Conservation (phyloP, 2,113 vertebrate species). For the Bombycilla garrulus region DNA sequence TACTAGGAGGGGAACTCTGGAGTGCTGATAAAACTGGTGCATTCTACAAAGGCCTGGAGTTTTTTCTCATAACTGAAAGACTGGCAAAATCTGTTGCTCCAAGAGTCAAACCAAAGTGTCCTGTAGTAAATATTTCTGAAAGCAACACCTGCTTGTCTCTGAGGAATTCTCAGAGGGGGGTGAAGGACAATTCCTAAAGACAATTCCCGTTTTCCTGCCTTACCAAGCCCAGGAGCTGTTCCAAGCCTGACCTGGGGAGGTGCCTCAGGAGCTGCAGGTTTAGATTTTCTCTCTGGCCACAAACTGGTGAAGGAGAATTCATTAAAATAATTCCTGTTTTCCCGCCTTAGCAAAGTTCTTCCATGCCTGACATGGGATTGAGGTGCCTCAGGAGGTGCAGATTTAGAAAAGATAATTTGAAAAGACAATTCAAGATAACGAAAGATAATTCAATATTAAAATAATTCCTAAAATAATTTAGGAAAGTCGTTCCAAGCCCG, state of each 20-base stretch:
- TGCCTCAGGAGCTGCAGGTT: background rate
- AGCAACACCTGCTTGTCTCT: background rate
- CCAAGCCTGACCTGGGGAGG: background rate
- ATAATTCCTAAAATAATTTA: too few species aligned
- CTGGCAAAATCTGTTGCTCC: background rate
- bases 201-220: background rate
- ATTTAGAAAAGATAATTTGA: background rate
- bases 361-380: background rate
- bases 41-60: too few species aligned
- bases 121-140: background rate
- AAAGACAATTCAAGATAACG: too few species aligned
- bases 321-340: background rate
- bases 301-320: background rate
- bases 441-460: background rate
- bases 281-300: background rate
- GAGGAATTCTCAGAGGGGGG: background rate
- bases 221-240: background rate
- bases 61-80: background rate
- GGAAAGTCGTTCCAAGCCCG: background rate
- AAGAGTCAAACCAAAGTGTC: background rate
- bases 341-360: background rate
- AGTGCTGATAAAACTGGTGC: background rate
- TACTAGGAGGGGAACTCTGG: background rate
- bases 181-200: background rate
- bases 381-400: background rate